Evolutionary conservation across 2,888 invertebrate genomes (phyloP).

Genomic region (Schizotus pectinicornis): DNA sequence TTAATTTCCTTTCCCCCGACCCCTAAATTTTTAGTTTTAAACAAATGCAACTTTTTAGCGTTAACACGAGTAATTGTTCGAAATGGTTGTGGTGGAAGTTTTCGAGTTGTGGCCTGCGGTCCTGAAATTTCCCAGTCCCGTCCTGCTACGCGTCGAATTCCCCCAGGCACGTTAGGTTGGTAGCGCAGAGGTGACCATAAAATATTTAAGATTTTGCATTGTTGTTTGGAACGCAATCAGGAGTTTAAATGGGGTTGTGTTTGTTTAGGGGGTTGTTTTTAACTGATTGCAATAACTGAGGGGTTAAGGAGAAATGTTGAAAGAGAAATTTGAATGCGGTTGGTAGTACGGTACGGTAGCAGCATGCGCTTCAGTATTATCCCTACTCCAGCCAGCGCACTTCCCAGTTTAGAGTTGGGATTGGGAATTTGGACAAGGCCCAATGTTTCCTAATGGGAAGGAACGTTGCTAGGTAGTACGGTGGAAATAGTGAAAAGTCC

Average conservation of each 20-base stretch:
- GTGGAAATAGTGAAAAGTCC: slow-evolving; percentile 11
- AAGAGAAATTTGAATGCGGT: slow-evolving; percentile 7
- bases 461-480: slow-evolving; percentile 5
- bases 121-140: slow-evolving; percentile 2
- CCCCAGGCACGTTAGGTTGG: slow-evolving; percentile 8
- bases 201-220: background rate
- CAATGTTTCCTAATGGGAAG: slow-evolving; percentile 22
- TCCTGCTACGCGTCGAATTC: slow-evolving; percentile 1
- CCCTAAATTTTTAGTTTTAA: no score
- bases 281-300: background rate
- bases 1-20: no score
- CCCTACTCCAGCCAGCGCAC: slow-evolving; percentile 21
- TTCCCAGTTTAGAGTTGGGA: slow-evolving; percentile 24
- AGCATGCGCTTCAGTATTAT: slow-evolving; percentile 23
- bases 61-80: no score
- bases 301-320: background rate
- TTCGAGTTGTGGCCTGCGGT: background rate
- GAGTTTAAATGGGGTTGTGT: no score
- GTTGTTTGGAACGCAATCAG: background rate
- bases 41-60: no score
- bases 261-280: background rate
- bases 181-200: background rate
- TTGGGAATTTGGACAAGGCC: slow-evolving; percentile 31
- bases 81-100: no score
- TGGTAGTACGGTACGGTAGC: slow-evolving; percentile 11